Evolutionary conservation across 1,140 invertebrate species (phyloP).

Genomic region (Coelopa frigida): DNA sequence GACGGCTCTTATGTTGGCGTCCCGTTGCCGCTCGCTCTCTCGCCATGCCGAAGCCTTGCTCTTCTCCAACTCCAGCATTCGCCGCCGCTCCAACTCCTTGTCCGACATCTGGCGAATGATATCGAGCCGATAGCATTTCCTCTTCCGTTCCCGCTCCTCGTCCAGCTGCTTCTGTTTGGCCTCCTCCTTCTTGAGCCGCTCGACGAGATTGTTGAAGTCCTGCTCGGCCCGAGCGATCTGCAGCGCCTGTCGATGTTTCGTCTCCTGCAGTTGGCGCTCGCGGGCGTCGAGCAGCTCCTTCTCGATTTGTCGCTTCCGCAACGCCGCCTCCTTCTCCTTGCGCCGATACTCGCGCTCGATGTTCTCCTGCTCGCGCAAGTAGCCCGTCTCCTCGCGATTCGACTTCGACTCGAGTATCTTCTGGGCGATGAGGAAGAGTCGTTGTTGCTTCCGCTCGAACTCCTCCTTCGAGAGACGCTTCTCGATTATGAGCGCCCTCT

Average conservation of each 20-base stretch:
- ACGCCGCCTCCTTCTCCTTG: constrained; percentile 48
- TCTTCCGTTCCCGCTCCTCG: constrained; percentile 23
- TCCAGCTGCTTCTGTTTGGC: constrained; percentile 43
- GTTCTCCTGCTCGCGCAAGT: constrained; percentile 49
- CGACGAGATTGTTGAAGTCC: constrained; percentile 51
- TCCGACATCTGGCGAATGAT: constrained; percentile 52
- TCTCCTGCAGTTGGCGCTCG: constrained; percentile 44
- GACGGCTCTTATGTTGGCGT: constrained; percentile 50
- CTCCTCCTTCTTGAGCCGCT: constrained; percentile 46
- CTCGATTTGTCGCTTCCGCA: constrained; percentile 47
- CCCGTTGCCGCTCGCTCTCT: constrained; percentile 49
- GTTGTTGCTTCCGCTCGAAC: constrained; percentile 47
- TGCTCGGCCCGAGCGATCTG: constrained; percentile 54
- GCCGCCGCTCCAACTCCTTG: constrained; percentile 53
- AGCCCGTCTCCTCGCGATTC: constrained; percentile 51
- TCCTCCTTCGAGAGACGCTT: constrained; percentile 39
- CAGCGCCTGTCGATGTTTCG: constrained; percentile 49
- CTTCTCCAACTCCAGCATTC: constrained; percentile 42
- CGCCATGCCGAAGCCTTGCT: constrained; percentile 52
- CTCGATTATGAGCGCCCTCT: constrained; percentile 46
- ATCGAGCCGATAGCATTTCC: constrained; percentile 29
- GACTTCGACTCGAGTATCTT: constrained; percentile 40
- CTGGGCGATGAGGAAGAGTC: constrained; percentile 44
- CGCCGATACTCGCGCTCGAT: constrained; percentile 50
- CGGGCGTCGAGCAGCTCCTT: constrained; percentile 47